A percentile compares a stretch with the other conserved stretches of the same genome.
Evolutionary conservation across 2,113 vertebrate species (phyloP).

Genomic region (Daphoenositta chrysoptera): DNA sequence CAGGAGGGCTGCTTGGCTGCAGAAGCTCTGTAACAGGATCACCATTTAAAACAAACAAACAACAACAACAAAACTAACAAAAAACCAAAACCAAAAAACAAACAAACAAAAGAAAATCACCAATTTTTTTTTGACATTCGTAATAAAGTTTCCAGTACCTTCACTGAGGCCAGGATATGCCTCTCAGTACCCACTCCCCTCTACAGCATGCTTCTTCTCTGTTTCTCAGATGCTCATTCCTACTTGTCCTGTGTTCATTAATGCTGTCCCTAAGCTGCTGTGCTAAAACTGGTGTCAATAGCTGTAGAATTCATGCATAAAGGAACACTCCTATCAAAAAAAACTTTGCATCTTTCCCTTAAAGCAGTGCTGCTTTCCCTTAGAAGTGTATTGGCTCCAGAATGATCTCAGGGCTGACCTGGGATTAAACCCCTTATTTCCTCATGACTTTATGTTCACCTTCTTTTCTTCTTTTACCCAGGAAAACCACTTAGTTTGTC

Average conservation of each 20-base stretch:
- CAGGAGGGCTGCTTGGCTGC: neutral
- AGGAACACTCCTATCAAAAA: neutral
- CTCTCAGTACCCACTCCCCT: neutral
- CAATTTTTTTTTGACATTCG: neutral
- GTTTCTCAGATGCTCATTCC: neutral
- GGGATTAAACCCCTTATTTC: neutral
- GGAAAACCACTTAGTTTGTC: neutral
- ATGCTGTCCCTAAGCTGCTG: neutral
- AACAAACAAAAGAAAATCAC: too few species aligned
- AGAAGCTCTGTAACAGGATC: neutral
- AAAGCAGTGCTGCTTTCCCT: neutral
- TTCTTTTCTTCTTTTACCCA: neutral
- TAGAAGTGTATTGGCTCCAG: neutral
- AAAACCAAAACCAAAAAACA: too few species aligned
- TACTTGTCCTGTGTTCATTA: neutral
- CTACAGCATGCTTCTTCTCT: neutral
- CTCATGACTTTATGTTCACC: neutral
- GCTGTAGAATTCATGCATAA: constrained; percentile 10
- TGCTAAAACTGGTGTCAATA: neutral
- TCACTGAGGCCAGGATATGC: neutral
- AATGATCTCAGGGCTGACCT: neutral
- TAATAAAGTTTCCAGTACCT: neutral
- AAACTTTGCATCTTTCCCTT: neutral
- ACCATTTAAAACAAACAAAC: too few species aligned
- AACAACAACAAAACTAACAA: too few species aligned